Conservation (phyloP, 2,113 vertebrate species). For the Naja naja region DNA sequence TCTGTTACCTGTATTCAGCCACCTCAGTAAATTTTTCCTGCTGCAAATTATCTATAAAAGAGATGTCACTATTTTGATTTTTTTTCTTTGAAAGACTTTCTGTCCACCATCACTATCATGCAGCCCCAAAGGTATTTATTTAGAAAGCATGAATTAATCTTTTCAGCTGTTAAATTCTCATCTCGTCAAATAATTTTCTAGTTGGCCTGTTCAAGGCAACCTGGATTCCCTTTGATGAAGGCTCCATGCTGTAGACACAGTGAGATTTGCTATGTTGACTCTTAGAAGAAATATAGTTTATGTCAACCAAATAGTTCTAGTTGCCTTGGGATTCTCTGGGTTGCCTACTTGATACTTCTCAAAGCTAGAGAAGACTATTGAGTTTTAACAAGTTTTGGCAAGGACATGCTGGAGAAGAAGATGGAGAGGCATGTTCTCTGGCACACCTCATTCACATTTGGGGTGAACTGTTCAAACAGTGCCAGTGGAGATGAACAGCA, state of each 20-base stretch:
- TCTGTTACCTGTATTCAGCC: conserved; percentile 6
- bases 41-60: not conserved
- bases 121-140: not conserved
- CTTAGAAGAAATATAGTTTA: not conserved
- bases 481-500: not conserved
- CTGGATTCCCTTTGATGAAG: not conserved
- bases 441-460: not conserved
- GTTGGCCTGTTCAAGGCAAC: not conserved
- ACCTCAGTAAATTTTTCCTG: conserved; percentile 2
- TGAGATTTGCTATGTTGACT: not conserved
- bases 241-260: not conserved
- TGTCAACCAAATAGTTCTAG: not conserved
- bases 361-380: not conserved
- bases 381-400: not conserved
- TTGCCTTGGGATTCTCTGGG: not conserved
- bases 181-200: not conserved
- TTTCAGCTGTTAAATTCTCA: not conserved
- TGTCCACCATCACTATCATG: not conserved
- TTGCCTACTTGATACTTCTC: not conserved
- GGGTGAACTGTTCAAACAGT: not conserved
- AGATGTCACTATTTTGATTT: not conserved
- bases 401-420: not conserved
- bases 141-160: not conserved
- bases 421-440: not conserved
- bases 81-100: not conserved